Evolutionary conservation across 1,140 invertebrate species (phyloP), one percentile per base, ranked within the genome.

Genomic region (Bacillus rossius): DNA sequence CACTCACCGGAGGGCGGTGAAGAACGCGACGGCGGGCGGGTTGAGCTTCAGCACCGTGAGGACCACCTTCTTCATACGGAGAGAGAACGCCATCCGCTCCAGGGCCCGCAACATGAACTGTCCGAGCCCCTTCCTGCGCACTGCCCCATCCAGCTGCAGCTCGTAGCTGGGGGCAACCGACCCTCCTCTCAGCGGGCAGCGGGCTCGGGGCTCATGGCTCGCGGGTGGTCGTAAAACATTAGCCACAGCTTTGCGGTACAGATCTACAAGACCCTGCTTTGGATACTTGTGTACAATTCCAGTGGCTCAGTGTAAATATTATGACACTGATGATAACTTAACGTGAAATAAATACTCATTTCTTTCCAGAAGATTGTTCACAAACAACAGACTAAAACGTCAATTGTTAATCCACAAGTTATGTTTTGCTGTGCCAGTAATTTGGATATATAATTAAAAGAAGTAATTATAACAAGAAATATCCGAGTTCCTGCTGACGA

Each of bases 11-110:
- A 56, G 42, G 23, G 48, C 77, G 65, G 82, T 81, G 68, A 89
- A 94, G 69, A 94, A 94, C 22, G 74, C 70, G 38, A 81, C 71
- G 1, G 84, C 87, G 38, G 77, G 73, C 17, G 75, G 70, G 74
- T 93, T 92, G 61, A 87, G 80, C 69, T 88, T 89, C 14, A 92
- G 81, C 23, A 89, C 83, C 7, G 91, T 94, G n/a, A 93, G 70
- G 61, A 92, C 80, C 29, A 93, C 81, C 79, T 91, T 91, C 64
- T 81, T 79, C 81, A 93, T 82, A 52, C 83, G 75, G 69, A 83
- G 84, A 51, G 81, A 81, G 56, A 79, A 81, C 10, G 86, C 88
- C 62, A 92, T 82, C n/a, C 83, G 73, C 71, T 92, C 89, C 26
- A 93, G 68, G 42, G 84, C 78, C 69, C 84, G 79, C 82, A 92